These are phyloP conservation scores for Elegia similella DNA, from an alignment of 2,888 invertebrate species.

Conservation along the genomic window DNA sequence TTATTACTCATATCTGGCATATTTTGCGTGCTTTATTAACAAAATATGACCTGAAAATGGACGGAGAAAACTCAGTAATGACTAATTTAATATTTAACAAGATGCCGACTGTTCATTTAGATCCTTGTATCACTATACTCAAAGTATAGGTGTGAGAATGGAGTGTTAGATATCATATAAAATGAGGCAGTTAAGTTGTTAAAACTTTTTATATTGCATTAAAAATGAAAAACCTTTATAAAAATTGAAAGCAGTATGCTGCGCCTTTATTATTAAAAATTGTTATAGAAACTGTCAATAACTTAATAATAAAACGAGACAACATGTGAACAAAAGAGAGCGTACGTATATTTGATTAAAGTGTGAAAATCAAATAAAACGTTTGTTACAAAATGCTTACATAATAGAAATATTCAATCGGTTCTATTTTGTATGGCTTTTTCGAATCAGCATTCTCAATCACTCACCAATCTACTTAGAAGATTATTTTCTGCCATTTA, in stretches of 20 bases:
- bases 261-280: background rate
- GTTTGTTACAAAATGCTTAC: background rate
- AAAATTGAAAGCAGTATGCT: background rate
- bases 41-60: too few relatives aligned
- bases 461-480: background rate
- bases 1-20: too few relatives aligned
- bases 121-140: too few relatives aligned
- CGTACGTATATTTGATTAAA: background rate
- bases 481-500: background rate
- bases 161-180: background rate
- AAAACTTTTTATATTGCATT: background rate
- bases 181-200: background rate
- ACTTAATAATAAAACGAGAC: background rate
- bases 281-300: background rate
- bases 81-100: too few relatives aligned
- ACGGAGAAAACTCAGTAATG: too few relatives aligned
- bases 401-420: background rate
- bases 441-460: background rate
- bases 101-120: too few relatives aligned
- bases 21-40: too few relatives aligned
- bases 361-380: background rate
- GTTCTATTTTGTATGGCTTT: background rate
- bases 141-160: background rate
- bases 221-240: background rate
- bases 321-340: background rate